Conservation (phyloP, 2,113 vertebrate species). For the Amphilophus citrinellus region DNA sequence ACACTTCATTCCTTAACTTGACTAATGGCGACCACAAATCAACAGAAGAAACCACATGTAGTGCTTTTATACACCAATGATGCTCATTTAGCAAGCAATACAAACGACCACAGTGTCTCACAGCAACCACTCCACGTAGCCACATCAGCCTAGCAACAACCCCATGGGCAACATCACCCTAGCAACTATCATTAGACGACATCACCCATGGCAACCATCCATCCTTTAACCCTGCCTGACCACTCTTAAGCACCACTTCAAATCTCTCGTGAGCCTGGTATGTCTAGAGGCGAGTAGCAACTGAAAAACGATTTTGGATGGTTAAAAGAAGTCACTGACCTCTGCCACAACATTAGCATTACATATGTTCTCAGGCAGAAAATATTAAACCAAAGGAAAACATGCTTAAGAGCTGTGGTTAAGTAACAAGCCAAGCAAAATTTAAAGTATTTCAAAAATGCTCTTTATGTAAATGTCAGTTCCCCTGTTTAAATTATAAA, state of each 20-base stretch:
- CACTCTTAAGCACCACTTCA: slow-evolving; percentile 52
- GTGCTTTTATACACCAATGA: not conserved
- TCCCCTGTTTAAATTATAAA: not conserved
- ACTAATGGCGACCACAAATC: slow-evolving; percentile 8
- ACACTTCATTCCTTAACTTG: not conserved
- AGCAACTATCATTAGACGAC: slow-evolving; percentile 54
- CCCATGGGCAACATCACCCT: slow-evolving; percentile 45
- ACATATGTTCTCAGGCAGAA: not conserved
- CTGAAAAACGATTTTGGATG: not conserved
- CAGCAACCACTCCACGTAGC: slow-evolving; percentile 24
- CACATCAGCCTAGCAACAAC: slow-evolving; percentile 57
- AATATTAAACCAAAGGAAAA: not conserved
- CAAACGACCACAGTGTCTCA: not conserved
- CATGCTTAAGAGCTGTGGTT: not conserved
- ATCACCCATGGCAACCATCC: slow-evolving; percentile 66
- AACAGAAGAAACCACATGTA: slow-evolving; percentile 2
- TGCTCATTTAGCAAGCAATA: not conserved
- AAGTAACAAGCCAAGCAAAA: not conserved
- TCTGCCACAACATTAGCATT: not conserved
- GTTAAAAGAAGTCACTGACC: slow-evolving; percentile 15
- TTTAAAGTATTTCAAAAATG: not conserved
- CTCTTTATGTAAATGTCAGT: not conserved
- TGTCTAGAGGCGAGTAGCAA: slow-evolving; percentile 16
- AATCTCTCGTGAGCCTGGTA: slow-evolving; percentile 25
- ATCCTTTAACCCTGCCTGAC: slow-evolving; percentile 42